Conservation (phyloP, 2,113 vertebrate species). For the Eublepharis macularius region DNA sequence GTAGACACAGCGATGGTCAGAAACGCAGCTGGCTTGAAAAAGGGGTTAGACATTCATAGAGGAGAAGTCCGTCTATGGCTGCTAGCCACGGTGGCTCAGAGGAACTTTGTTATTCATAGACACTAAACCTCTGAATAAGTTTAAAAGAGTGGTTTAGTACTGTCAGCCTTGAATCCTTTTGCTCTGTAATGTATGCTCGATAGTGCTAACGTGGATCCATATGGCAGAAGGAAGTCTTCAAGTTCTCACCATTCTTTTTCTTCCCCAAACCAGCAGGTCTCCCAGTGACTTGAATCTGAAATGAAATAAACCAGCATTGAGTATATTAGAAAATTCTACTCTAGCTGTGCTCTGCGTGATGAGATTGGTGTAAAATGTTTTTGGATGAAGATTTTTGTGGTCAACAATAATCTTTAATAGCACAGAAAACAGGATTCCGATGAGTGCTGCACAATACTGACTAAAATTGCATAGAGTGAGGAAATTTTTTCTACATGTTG, state of each 20-base stretch:
- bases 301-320: not conserved
- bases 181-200: not conserved
- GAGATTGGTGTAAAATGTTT: not conserved
- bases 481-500: not conserved
- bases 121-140: not conserved
- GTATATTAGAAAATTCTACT: not conserved
- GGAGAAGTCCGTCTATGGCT: too few relatives aligned
- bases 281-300: not conserved
- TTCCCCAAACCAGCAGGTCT: not conserved
- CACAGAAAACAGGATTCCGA: not conserved
- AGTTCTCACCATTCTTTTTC: not conserved
- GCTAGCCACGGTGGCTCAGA: too few relatives aligned
- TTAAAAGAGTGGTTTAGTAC: not conserved
- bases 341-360: not conserved
- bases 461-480: not conserved
- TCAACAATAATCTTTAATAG: not conserved
- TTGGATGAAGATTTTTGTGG: not conserved
- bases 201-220: not conserved
- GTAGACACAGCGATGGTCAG: too few relatives aligned
- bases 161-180: not conserved
- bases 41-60: too few relatives aligned
- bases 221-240: not conserved
- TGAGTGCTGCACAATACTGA: not conserved
- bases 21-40: too few relatives aligned
- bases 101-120: too few relatives aligned